These are phyloP conservation scores for Pardosa pseudoannulata DNA, from an alignment of 2,888 invertebrate genomes.

Conservation along the genomic window DNA sequence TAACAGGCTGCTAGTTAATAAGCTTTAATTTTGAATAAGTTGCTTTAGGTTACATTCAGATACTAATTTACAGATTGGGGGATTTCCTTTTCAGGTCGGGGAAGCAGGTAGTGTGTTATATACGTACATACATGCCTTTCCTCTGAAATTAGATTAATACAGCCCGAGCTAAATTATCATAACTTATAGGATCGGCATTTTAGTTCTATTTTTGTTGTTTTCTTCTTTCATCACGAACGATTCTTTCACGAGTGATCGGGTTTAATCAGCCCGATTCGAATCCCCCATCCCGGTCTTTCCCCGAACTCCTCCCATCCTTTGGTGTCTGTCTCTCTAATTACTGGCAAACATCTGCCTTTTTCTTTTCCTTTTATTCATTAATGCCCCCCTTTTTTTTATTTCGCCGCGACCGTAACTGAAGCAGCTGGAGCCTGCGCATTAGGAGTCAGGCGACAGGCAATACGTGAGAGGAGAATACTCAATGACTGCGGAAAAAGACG, in stretches of 20 bases:
- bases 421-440: slow-evolving; percentile 43
- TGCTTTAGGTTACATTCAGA: too few species aligned
- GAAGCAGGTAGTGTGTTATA: too few species aligned
- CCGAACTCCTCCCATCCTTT: slow-evolving; percentile 7
- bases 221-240: too few species aligned
- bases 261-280: slow-evolving; percentile 1
- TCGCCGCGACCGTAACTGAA: background rate
- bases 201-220: too few species aligned
- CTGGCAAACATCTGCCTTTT: slow-evolving; percentile 26
- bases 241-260: slow-evolving; percentile 2
- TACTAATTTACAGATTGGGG: too few species aligned
- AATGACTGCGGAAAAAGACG: slow-evolving; percentile 50
- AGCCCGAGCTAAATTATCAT: too few species aligned
- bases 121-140: too few species aligned
- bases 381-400: background rate
- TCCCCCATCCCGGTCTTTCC: background rate
- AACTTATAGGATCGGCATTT: too few species aligned
- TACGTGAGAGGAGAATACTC: slow-evolving; percentile 37
- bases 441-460: slow-evolving; percentile 26
- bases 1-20: too few species aligned
- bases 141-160: too few species aligned
- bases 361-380: slow-evolving; percentile 28
- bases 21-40: too few species aligned
- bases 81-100: too few species aligned
- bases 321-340: slow-evolving; percentile 38